Percentiles rank a stretch among this genome's conserved stretches.
Conservation (phyloP, 1,140 invertebrate genomes). For the Sarcophaga bullata region DNA sequence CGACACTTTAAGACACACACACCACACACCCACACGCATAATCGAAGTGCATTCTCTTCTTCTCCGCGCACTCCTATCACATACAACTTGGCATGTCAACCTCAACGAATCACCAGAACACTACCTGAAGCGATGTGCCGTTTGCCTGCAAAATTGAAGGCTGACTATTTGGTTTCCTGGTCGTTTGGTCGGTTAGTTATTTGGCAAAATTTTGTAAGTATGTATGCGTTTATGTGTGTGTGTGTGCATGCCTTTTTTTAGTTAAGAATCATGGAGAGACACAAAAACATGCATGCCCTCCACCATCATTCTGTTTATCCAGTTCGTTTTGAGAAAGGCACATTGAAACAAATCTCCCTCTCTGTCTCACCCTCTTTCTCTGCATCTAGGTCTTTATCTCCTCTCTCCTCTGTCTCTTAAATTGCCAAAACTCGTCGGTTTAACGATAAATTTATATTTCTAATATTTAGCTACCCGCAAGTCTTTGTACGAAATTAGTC, state of each 20-base stretch:
- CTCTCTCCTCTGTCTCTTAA: not conserved
- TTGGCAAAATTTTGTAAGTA: not conserved
- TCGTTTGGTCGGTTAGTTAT: not conserved
- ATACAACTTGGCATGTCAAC: too few species aligned
- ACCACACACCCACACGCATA: not conserved
- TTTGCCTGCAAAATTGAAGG: slow-evolving; percentile 16
- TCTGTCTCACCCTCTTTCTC: not conserved
- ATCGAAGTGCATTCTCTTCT: too few species aligned
- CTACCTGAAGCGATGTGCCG: too few species aligned
- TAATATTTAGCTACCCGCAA: not conserved
- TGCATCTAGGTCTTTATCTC: not conserved
- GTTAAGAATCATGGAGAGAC: too few species aligned
- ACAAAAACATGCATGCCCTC: not conserved
- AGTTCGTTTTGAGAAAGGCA: too few species aligned
- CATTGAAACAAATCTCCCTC: too few species aligned
- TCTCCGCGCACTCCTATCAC: too few species aligned
- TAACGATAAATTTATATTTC: not conserved
- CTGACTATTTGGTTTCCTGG: slow-evolving; percentile 8
- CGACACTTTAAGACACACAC: not conserved
- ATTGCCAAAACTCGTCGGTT: slow-evolving; percentile 17
- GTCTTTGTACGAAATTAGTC: not conserved
- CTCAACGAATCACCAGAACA: too few species aligned
- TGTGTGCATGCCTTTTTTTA: too few species aligned
- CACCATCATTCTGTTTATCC: not conserved
- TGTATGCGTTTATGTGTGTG: not conserved